Base-by-base conservation (phyloP, 30 jellyfish, hydroid and myxozoan species). In the Pseudorhiza aurosa region DNA sequence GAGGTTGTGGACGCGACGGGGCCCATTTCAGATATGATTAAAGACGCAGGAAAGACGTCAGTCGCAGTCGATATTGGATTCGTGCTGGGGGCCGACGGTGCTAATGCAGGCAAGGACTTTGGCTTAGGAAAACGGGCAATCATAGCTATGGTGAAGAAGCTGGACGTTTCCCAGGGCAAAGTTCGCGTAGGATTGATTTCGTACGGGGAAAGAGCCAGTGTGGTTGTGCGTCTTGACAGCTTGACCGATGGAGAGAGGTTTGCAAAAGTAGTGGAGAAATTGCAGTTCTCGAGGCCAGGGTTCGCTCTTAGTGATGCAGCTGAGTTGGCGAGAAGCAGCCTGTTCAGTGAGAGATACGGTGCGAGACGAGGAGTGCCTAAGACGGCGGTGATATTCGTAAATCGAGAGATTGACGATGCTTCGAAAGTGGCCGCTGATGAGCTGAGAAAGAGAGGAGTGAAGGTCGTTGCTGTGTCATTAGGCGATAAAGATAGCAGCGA, bases 361-460 rank as follows among this genome's bases (percentile, higher is more conserved):
- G 94, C 70, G 32, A 35, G 93, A 58, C 68, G 35, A n/a, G 68
- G 46, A 31, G 40, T 77, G 8, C 35, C 36, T 8, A 85, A 85
- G 62, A 55, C 96, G 15, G 29, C 77, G 63, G 85, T 85, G 39
- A 46, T 85, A 44, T 85, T 85, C 63, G 80, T 65, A 11, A 40
- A 65, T 30, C 15, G 22, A 11, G 63, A 65, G 35, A 65, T 19
- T 26, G 47, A 33, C 22, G 21, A 30, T 65, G 80, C 43, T 8
- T 24, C 47, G 15, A 31, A 70, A 24, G 11, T 27, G 17, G 30
- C 33, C 10, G 87, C 87, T 33, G 81, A 26, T 7, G 62, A 53
- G 24, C 33, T 73, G 36, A 47, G 65, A 53, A 2, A 10, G 18
- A 31, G 4, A 7, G 82, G 82, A 10, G 87, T 53, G 32, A 73